A percentile compares a stretch with the other conserved stretches of the same genome.
phyloP scores from a whole-genome alignment of 1,140 invertebrate species.

The Rhynchophorus ferrugineus region DNA sequence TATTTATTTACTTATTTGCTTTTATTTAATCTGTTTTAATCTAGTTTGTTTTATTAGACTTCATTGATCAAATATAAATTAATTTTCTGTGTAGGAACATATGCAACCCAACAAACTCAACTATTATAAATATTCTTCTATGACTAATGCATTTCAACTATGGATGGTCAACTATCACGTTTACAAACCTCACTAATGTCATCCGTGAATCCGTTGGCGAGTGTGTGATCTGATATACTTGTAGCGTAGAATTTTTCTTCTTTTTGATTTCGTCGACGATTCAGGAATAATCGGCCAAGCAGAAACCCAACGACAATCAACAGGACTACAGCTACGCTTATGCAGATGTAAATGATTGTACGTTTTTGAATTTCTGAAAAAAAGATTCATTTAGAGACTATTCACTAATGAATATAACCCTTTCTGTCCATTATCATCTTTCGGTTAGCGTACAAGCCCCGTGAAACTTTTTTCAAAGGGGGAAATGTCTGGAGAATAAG shows the following conservation, averaged over 20 bases:
- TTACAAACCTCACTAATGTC: conserved; percentile 54
- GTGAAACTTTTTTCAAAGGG: too few relatives aligned
- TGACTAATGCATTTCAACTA: too few relatives aligned
- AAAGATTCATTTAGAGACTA: background rate
- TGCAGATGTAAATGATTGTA: conserved; percentile 20
- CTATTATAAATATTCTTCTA: too few relatives aligned
- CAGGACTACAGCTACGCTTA: conserved; percentile 60
- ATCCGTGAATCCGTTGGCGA: conserved; percentile 62
- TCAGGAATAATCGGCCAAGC: conserved; percentile 53
- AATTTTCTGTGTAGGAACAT: too few relatives aligned
- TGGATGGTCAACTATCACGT: too few relatives aligned
- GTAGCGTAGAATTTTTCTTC: conserved; percentile 49
- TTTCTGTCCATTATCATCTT: background rate
- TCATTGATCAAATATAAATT: too few relatives aligned
- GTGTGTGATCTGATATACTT: conserved; percentile 48
- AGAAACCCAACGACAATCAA: conserved; percentile 60
- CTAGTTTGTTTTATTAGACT: too few relatives aligned
- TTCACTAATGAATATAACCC: too few relatives aligned
- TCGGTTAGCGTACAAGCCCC: background rate
- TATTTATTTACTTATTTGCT: too few relatives aligned
- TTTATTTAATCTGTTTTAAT: too few relatives aligned
- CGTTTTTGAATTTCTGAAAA: conserved; percentile 19
- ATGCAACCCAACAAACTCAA: too few relatives aligned
- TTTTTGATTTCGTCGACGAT: conserved; percentile 50
- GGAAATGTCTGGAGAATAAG: too few relatives aligned